Conservation (phyloP, 2,113 vertebrate genomes). For the Globicephala melas region DNA sequence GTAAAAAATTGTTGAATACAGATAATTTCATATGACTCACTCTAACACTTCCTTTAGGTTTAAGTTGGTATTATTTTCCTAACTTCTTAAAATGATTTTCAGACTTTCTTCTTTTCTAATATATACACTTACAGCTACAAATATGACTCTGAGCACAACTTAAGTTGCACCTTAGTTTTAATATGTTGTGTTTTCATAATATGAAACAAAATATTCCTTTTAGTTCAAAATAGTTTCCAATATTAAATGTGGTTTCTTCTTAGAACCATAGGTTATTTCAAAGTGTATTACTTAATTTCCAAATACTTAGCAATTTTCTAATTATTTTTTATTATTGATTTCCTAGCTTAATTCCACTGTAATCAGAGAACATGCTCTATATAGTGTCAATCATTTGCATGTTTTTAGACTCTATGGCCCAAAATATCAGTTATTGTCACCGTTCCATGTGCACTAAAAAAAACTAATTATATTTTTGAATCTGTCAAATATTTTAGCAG, state of each 20-base stretch:
- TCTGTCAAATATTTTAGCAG: neutral
- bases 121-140: neutral
- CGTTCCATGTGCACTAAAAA: neutral
- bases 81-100: neutral
- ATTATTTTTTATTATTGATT: neutral
- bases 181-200: neutral
- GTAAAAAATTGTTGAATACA: neutral
- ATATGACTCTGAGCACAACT: neutral
- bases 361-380: neutral
- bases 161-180: neutral
- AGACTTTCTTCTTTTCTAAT: neutral
- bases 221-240: neutral
- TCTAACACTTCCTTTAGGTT: neutral
- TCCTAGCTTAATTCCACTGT: neutral
- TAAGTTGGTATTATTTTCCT: neutral
- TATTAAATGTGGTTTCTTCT: neutral
- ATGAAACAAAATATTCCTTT: constrained; percentile 8
- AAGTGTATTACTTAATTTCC: neutral
- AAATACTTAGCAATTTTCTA: neutral
- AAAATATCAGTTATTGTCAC: neutral
- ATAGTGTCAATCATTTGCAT: neutral
- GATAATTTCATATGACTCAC: neutral
- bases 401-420: neutral
- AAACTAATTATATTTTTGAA: neutral
- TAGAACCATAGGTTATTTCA: neutral